Conservation (phyloP, 2,113 vertebrate genomes). For the Pollimyrus isidori region DNA sequence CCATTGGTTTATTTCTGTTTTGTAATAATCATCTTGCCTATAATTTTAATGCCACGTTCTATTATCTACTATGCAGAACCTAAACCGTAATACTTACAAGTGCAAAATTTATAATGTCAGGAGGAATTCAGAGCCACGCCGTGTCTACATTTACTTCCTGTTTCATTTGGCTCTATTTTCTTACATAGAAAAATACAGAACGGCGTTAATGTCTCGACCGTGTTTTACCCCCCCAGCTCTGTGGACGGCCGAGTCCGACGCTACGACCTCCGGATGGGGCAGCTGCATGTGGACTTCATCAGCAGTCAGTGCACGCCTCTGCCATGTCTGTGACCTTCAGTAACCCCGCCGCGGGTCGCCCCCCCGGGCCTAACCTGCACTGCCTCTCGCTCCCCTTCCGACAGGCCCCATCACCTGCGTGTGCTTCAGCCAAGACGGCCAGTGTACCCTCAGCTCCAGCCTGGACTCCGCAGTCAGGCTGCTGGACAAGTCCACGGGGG, state of each 20-base stretch:
- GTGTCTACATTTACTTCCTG: background rate
- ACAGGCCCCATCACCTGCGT: conserved; percentile 88
- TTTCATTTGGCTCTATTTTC: background rate
- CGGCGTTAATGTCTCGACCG: background rate
- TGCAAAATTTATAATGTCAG: background rate
- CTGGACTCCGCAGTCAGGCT: conserved; percentile 78
- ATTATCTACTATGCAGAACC: background rate
- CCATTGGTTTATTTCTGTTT: background rate
- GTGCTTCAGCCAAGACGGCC: conserved; percentile 83
- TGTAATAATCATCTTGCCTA: background rate
- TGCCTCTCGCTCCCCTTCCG: background rate
- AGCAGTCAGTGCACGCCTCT: conserved; percentile 68
- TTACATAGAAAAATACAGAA: too few relatives aligned
- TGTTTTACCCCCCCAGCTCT: background rate
- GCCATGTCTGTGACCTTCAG: background rate
- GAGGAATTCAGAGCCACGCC: background rate
- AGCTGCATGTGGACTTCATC: conserved; percentile 77
- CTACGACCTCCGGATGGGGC: conserved; percentile 81
- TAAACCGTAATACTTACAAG: background rate
- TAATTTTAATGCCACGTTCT: background rate
- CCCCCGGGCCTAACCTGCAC: background rate
- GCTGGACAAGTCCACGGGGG: conserved; percentile 84
- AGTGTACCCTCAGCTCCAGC: conserved; percentile 74
- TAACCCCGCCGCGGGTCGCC: too few relatives aligned
- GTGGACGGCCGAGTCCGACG: conserved; percentile 69